These are phyloP conservation scores for Phycodurus eques DNA, from an alignment of 2,113 vertebrate species.

Conservation along the genomic window DNA sequence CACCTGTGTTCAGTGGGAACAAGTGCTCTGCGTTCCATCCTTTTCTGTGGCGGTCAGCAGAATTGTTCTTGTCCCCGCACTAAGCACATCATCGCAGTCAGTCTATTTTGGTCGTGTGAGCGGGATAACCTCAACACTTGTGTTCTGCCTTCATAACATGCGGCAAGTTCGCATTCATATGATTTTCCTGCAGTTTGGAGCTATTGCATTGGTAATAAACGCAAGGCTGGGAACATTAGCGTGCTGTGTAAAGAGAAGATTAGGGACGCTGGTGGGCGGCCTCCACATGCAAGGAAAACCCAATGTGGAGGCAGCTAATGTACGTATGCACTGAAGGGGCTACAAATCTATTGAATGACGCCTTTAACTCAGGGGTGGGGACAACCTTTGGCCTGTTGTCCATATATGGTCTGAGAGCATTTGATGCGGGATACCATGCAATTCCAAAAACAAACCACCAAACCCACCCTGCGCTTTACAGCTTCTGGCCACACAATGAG, in stretches of 20 bases:
- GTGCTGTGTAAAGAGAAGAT: background rate
- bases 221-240: constrained; percentile 2
- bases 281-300: background rate
- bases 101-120: constrained; percentile 75
- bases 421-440: too few species aligned
- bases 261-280: background rate
- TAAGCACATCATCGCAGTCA: constrained; percentile 53
- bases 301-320: constrained; percentile 8
- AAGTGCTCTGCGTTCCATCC: constrained; percentile 24
- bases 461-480: background rate
- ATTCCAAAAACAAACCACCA: too few species aligned
- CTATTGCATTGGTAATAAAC: background rate
- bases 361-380: background rate
- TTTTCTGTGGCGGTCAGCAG: constrained; percentile 49
- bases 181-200: background rate
- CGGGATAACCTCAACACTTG: constrained; percentile 75
- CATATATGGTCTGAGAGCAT: background rate
- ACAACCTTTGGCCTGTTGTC: background rate
- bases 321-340: background rate
- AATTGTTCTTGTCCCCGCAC: constrained; percentile 40
- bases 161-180: constrained; percentile 4
- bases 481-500: background rate
- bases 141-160: constrained; percentile 68
- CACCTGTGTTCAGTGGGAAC: constrained; percentile 13
- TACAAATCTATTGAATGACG: background rate